Evolutionary conservation across 2,113 vertebrate genomes (phyloP), one percentile per base, ranked within the genome.

Genomic region (Campylomormyrus numenius): DNA sequence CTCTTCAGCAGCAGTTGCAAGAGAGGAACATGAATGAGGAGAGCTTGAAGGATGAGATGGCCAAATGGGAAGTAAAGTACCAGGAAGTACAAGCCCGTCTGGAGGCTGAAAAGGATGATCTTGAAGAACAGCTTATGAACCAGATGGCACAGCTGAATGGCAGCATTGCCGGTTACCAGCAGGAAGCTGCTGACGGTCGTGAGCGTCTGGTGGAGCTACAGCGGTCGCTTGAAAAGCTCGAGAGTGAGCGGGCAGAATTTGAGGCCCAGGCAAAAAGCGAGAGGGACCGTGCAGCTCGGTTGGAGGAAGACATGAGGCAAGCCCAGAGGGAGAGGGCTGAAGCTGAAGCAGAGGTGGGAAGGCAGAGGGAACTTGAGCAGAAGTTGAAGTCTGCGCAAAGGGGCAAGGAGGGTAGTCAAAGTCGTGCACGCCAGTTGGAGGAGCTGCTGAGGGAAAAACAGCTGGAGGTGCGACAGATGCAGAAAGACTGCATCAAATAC

Each of bases 71-170:
- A 89, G 93, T 93, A 0, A 96, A 97, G 87, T 94, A 98, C 3
- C 88, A 94, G 24, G 96, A 95, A 91, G 94, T 96, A 87, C 95
- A 95, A 58, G 95, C 91, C 58, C 93, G 96, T 0, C 94, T 97
- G 3, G 98, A 97, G 90, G 91, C 93, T 0, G 98, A 99, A 91
- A 99, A 98, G 87, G 98, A 99, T 90, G 98, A 99, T 90, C 94
- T 99, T 83, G 98, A 99, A 94, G 98, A 99, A 91, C 95, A 96
- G 88, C 95, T 99, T 49, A 99, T 99, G 98, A 98, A 99, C 94
- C 98, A 99, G 90, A 91, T 99, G 93, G 98, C 98, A 77, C 97
- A 99, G 94, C 97, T 99, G 87, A 99, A 99, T 52, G 98, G 98
- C 15, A 99, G 97, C 92, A 99, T 99, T 46, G 98, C 98, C 2